Conservation (phyloP, 2,888 invertebrate genomes). For the Euplexia lucipara region DNA sequence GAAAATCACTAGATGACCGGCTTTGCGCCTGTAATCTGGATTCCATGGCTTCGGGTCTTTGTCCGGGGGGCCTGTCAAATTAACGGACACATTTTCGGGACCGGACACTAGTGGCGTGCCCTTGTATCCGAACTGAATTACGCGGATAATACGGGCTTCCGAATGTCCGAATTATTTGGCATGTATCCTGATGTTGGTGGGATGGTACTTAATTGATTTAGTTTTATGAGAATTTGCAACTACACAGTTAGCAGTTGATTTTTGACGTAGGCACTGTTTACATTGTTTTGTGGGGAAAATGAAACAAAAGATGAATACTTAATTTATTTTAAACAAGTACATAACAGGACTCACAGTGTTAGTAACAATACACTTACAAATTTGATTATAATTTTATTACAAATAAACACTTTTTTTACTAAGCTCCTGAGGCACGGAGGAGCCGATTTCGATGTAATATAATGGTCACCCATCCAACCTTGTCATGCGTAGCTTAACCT, state of each 20-base stretch:
- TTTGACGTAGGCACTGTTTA: not conserved
- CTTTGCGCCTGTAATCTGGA: conserved; percentile 62
- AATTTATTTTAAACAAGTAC: no score
- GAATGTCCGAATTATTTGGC: conserved; percentile 49
- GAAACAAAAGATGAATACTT: no score
- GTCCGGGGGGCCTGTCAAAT: conserved; percentile 63
- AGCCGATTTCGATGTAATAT: no score
- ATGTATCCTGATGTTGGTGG: conserved; percentile 9
- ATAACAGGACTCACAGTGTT: no score
- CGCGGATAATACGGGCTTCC: conserved; percentile 45
- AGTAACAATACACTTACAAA: no score
- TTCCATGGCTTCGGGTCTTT: conserved; percentile 59
- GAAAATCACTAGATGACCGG: conserved; percentile 37
- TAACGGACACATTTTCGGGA: conserved; percentile 59
- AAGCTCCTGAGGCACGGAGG: no score
- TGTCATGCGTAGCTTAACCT: no score
- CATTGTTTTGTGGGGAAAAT: no score
- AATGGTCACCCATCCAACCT: no score
- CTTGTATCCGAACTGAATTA: conserved; percentile 55
- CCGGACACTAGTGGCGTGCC: conserved; percentile 40
- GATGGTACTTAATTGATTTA: conserved; percentile 10
- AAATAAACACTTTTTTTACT: no score
- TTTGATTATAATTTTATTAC: no score
- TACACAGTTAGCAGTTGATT: not conserved
- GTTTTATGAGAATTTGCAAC: not conserved